phyloP scores from a whole-genome alignment of 2,888 invertebrate species.

The Eristalis tenax region DNA sequence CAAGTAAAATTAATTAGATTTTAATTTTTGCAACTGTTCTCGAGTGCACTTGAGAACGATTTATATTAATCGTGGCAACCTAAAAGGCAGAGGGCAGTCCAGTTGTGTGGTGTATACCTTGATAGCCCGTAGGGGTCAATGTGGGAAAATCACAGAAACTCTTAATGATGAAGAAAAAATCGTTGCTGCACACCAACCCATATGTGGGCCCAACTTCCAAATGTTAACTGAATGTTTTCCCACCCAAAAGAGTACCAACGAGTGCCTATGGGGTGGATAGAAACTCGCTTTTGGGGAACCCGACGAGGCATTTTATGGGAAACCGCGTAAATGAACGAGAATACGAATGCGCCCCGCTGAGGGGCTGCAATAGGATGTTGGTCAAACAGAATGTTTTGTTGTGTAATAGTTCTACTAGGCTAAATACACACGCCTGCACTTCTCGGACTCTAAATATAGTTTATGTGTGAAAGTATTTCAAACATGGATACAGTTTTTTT shows the following conservation, averaged over 20 bases:
- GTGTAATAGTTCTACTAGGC: constrained; percentile 24
- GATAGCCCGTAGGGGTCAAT: constrained; percentile 17
- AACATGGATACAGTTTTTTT: constrained; percentile 48
- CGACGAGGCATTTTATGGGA: constrained; percentile 32
- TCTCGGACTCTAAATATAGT: constrained; percentile 34
- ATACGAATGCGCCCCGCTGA: constrained; percentile 25
- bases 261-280: constrained; percentile 19
- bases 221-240: constrained; percentile 25
- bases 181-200: constrained; percentile 20
- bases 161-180: constrained; percentile 44
- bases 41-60: constrained; percentile 53
- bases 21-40: constrained; percentile 56
- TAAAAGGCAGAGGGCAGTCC: constrained; percentile 39
- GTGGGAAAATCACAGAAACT: constrained; percentile 35
- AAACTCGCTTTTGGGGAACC: constrained; percentile 14
- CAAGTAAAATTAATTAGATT: constrained; percentile 63
- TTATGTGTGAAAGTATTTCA: constrained; percentile 42
- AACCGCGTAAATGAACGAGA: neutral
- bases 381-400: constrained; percentile 34
- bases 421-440: constrained; percentile 35
- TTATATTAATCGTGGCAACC: constrained; percentile 42
- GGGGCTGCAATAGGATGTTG: constrained; percentile 14
- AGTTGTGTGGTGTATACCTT: constrained; percentile 26
- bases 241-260: neutral
- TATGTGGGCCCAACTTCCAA: constrained; percentile 38